Evolutionary conservation across 2,113 vertebrate genomes (phyloP), one percentile per base, ranked within the genome.

Genomic region (Coracopsis vasa): DNA sequence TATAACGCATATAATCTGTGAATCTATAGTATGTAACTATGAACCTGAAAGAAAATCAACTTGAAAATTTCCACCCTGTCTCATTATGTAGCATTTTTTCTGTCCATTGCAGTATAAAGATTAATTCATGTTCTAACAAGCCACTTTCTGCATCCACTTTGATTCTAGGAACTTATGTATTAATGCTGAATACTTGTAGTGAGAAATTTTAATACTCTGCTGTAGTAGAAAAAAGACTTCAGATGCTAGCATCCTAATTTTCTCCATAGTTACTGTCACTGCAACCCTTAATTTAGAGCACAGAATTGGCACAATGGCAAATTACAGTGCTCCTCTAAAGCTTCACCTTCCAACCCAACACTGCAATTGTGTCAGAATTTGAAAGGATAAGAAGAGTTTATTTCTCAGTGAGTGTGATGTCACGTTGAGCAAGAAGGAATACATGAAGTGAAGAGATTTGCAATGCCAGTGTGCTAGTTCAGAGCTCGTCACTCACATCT

Each of bases 211-310:
- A 95, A 89, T 87, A 86, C 29, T 80, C 58, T 74, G 31, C 78
- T 37, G 53, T 60, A 92, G 69, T 58, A 92, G 67, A 91, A 92
- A 97, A 95, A 90, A 93, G 62, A 56, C 23, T 97, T 91, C 53
- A 79, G 42, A 62, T 75, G 54, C 44, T 58, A 86, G 31, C 58
- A 85, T 85, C 73, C 80, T 95, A 80, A 94, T 96, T 93, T 97
- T 97, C 88, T 95, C 28, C 4, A 48, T 92, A 93, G 51, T 88
- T 96, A 89, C 87, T 83, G 96, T 96, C 94, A 93, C 89, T 92
- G 85, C 56, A 97, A 91, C 65, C 93, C 85, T 83, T 97, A 97
- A 97, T 97, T 98, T 97, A 97, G 93, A 96, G 64, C 20, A 28
- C 42, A 69, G 64, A 94, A 86, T 39, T 95, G 90, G 64, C 90